phyloP scores from a whole-genome alignment of 1,140 invertebrate genomes.

The Schmidtea mediterranea region DNA sequence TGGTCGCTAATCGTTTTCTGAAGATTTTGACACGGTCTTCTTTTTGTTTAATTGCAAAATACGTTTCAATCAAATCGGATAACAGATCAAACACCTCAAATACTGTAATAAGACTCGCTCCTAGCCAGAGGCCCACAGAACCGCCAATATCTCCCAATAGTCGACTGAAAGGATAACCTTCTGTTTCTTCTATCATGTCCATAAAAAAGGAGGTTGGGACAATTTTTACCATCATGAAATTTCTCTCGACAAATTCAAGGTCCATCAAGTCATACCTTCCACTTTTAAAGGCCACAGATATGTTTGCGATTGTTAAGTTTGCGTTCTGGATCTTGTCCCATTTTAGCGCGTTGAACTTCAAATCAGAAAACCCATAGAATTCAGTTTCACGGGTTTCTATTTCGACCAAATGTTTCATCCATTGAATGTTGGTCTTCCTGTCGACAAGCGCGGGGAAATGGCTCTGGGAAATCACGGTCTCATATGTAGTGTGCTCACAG shows the following conservation, averaged over 20 bases:
- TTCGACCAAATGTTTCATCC: slow-evolving; percentile 1
- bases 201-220: slow-evolving; percentile 1
- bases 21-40: too few relatives aligned
- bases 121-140: slow-evolving; percentile 3
- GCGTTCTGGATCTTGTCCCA: too few relatives aligned
- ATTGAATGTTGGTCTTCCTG: neutral
- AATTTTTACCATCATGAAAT: slow-evolving; percentile 3
- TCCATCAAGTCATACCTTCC: neutral
- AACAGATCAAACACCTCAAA: slow-evolving; percentile 2
- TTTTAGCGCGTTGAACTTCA: neutral
- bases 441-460: slow-evolving; percentile 1
- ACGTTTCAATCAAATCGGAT: neutral
- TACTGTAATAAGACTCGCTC: slow-evolving; percentile 3
- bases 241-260: slow-evolving; percentile 4
- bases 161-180: slow-evolving; percentile 4
- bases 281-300: neutral
- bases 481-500: neutral
- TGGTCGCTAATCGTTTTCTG: too few relatives aligned
- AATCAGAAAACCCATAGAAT: neutral
- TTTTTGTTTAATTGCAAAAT: too few relatives aligned
- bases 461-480: slow-evolving; percentile 1
- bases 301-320: too few relatives aligned
- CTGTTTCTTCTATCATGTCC: neutral
- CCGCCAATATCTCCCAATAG: slow-evolving; percentile 4
- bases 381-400: slow-evolving; percentile 1